phyloP scores from a whole-genome alignment of 2,888 invertebrate genomes.

The Eupithecia subumbrata region DNA sequence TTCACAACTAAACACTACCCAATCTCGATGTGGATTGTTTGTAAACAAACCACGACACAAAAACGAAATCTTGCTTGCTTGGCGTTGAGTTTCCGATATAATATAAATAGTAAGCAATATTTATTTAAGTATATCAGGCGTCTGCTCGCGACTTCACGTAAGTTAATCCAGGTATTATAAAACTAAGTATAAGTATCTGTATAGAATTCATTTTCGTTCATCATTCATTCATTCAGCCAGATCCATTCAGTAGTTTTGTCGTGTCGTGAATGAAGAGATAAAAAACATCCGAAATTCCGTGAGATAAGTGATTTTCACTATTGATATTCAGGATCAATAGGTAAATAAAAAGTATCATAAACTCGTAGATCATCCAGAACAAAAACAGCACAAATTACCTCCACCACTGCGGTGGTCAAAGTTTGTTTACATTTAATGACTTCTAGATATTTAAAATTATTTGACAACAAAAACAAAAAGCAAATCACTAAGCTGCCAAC shows the following conservation, averaged over 20 bases:
- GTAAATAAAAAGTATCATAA: not conserved
- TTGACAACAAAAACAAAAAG: slow-evolving; percentile 2
- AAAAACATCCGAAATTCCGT: not conserved
- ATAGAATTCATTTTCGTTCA: not conserved
- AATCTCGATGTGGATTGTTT: too few species aligned
- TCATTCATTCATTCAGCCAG: not conserved
- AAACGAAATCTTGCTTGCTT: too few species aligned
- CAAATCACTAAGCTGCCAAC: slow-evolving; percentile 15
- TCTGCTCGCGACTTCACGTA: not conserved
- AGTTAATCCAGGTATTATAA: not conserved
- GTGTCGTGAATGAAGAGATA: not conserved
- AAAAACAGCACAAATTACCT: not conserved
- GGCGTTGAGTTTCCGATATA: too few species aligned
- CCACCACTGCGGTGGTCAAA: not conserved
- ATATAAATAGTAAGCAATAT: too few species aligned
- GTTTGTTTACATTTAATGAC: slow-evolving; percentile 5
- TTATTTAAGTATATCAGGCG: not conserved
- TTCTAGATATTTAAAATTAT: not conserved
- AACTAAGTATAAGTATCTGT: not conserved
- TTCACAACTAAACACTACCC: not conserved
- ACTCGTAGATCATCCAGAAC: not conserved
- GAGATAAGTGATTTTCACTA: not conserved
- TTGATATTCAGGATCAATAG: not conserved
- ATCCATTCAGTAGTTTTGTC: not conserved
- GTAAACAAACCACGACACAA: too few species aligned